phyloP scores from a whole-genome alignment of 2,113 vertebrate species.

The Pardalotus punctatus region DNA sequence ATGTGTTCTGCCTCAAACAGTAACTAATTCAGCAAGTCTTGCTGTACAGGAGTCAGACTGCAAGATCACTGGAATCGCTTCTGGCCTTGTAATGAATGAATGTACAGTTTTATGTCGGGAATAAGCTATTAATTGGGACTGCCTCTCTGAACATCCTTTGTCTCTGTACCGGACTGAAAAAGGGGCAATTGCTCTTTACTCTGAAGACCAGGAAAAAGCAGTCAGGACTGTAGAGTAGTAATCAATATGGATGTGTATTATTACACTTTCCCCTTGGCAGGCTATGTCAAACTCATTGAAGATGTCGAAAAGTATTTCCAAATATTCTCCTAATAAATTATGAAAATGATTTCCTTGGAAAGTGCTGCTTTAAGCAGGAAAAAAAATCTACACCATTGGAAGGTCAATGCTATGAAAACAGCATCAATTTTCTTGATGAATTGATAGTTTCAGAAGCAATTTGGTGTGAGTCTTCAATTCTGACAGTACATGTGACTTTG shows the following conservation, averaged over 20 bases:
- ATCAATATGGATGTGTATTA: not conserved
- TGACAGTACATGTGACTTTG: not conserved
- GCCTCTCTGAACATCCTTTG: not conserved
- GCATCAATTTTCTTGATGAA: not conserved
- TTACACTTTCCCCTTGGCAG: not conserved
- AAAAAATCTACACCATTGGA: not conserved
- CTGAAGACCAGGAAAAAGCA: not conserved
- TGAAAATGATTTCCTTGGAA: not conserved
- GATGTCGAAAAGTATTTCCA: not conserved
- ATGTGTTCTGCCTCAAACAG: not conserved
- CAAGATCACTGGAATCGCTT: not conserved
- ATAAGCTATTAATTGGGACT: not conserved
- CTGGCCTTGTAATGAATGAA: not conserved
- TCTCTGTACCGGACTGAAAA: not conserved
- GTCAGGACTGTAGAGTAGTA: not conserved
- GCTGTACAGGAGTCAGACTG: not conserved
- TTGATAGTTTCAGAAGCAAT: not conserved
- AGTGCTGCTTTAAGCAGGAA: not conserved
- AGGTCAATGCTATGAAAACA: not conserved
- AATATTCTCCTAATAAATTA: not conserved
- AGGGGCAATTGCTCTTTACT: not conserved
- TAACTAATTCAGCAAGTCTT: not conserved
- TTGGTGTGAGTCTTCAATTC: not conserved
- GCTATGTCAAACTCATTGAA: not conserved
- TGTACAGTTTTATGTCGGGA: not conserved